Evolutionary conservation across 2,888 invertebrate genomes (phyloP), one percentile per base, ranked within the genome.

Genomic region (Amorpha juglandis): DNA sequence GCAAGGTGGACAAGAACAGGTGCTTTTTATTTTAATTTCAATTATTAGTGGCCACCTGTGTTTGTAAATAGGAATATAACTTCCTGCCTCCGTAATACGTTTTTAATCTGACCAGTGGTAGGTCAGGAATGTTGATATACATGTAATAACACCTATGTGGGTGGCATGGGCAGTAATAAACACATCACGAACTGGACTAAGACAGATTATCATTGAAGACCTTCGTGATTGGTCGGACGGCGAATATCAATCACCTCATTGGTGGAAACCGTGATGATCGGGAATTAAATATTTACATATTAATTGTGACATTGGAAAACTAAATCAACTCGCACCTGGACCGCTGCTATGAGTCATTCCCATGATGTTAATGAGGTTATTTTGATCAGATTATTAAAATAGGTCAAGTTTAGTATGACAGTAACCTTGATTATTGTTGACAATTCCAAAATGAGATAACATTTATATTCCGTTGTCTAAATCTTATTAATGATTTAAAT

Each of bases 111-210:
- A 19, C 11, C 42, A 1, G 16, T 58, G 58, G 21, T 42, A 58
- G 55, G 55, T 58, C 38, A 58, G 35, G 58, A 58, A 58, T 58
- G 42, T 58, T 58, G 58, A 58, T 58, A 42, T 42, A 58, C 58
- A 58, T 58, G 38, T 58, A 42, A 58, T 58, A 42, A 58, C 16
- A 7, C 12, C 38, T 6, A 35, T 16, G 42, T 58, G 58, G 42
- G 58, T 58, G 58, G 58, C 12, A 42, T 6, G 42, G 12, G 42
- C 6, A 8, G 19, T 42, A 42, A 58, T 16, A 12, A 21, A 53
- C 53, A 50, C 8, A 14, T 35, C 14, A 53, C n/a, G 33, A n/a
- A 14, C 53, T 14, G 52, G n/a, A 1, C 14, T n/a, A 53, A 38
- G 42, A 42, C 6, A 21, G 1, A 27, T 27, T 27, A 4, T 27